These are phyloP conservation scores for Cinclus cinclus DNA, from an alignment of 2,113 vertebrate species.

Conservation along the genomic window DNA sequence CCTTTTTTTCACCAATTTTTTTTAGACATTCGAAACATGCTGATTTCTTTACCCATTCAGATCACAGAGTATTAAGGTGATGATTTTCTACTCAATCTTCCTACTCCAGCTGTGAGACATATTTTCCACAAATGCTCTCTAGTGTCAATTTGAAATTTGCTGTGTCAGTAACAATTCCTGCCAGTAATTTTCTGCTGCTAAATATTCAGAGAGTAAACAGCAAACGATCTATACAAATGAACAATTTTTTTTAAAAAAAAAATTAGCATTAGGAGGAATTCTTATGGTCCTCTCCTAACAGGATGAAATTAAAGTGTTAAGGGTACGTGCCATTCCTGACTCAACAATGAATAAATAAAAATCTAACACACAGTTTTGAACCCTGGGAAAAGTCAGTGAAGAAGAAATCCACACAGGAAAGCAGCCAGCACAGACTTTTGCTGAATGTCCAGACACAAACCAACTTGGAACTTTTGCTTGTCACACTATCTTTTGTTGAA, in stretches of 20 bases:
- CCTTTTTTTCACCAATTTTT: neutral
- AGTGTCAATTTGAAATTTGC: neutral
- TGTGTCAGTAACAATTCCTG: neutral
- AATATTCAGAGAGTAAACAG: neutral
- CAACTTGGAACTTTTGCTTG: neutral
- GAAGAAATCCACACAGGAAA: neutral
- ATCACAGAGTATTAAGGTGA: neutral
- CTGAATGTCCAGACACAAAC: neutral
- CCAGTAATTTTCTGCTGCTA: neutral
- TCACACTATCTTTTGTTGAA: neutral
- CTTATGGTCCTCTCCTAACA: neutral
- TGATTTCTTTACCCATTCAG: neutral
- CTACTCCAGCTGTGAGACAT: neutral
- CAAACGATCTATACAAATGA: neutral
- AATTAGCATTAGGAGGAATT: neutral
- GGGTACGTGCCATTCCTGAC: accelerated
- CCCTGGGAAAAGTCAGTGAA: neutral
- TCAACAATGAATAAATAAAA: neutral
- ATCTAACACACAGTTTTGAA: neutral
- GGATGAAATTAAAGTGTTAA: neutral
- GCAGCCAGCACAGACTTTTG: accelerated
- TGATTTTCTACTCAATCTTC: neutral
- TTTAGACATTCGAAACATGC: neutral
- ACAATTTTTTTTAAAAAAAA: neutral
- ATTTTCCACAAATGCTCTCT: neutral